A percentile compares a stretch with the other conserved stretches of the same genome.
phyloP scores from a whole-genome alignment of 2,888 invertebrate genomes.

The Synanthedon formicaeformis region DNA sequence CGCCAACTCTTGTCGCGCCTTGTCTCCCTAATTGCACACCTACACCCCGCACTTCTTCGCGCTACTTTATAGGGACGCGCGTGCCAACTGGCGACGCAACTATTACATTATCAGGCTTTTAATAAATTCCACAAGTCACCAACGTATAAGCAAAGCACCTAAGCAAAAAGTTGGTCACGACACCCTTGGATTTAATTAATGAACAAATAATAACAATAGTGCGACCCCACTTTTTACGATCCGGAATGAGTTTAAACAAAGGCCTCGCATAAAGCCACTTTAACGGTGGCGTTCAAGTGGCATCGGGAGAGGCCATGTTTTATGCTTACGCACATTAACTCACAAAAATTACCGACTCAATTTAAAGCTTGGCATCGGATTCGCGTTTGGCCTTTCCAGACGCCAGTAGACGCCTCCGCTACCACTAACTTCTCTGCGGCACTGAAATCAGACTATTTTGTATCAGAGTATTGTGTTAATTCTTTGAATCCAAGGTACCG shows the following conservation, averaged over 20 bases:
- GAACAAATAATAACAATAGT: conserved; percentile 30
- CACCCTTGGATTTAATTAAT: conserved; percentile 18
- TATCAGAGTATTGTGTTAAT: too few species aligned
- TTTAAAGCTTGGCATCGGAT: neutral
- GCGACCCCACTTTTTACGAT: conserved; percentile 20
- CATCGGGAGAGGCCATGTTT: neutral
- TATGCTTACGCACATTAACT: conserved; percentile 8
- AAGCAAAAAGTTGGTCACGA: neutral
- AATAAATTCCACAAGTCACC: too few species aligned
- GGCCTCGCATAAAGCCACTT: conserved; percentile 5
- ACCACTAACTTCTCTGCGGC: too few species aligned
- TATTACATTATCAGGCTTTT: too few species aligned
- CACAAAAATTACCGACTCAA: conserved; percentile 12
- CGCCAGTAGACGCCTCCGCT: too few species aligned
- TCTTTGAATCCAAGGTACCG: too few species aligned
- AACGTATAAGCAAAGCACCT: too few species aligned
- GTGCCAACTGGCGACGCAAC: too few species aligned
- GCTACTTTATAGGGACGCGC: conserved; percentile 1
- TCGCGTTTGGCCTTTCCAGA: neutral
- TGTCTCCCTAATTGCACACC: conserved; percentile 17
- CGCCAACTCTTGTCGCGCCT: conserved; percentile 1
- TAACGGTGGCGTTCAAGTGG: conserved; percentile 1
- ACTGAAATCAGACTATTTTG: too few species aligned
- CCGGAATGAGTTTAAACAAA: conserved; percentile 18
- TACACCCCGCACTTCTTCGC: conserved; percentile 6